Evolutionary conservation across 2,113 vertebrate species (phyloP).

Genomic region (Rhodinocichla rosea): DNA sequence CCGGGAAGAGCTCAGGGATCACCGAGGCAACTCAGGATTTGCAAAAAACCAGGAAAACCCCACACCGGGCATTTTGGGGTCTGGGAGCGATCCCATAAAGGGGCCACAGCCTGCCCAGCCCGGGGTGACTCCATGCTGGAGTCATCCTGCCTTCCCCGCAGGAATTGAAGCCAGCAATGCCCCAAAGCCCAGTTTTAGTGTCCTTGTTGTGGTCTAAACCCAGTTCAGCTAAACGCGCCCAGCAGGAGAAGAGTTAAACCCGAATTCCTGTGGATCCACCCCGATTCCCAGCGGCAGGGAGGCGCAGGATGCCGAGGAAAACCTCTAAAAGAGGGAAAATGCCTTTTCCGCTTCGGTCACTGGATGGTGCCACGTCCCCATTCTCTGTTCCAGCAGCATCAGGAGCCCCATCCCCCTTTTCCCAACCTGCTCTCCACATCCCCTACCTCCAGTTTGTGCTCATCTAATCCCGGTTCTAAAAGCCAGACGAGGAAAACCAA

Average conservation of each 20-base stretch:
- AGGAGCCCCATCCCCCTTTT: background rate
- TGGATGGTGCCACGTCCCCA: constrained; percentile 32
- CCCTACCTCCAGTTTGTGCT: background rate
- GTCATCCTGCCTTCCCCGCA: background rate
- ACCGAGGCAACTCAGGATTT: background rate
- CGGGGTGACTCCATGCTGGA: background rate
- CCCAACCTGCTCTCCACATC: background rate
- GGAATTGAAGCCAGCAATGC: rapidly evolving
- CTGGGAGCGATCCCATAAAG: rapidly evolving
- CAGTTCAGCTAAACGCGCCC: rapidly evolving
- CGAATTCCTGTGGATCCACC: background rate
- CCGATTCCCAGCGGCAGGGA: background rate
- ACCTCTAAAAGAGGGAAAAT: background rate
- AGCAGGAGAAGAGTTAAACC: background rate
- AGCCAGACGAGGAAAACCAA: background rate
- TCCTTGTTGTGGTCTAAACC: background rate
- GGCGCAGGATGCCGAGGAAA: background rate
- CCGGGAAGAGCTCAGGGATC: rapidly evolving
- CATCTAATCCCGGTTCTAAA: background rate
- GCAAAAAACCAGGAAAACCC: background rate
- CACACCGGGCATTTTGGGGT: rapidly evolving
- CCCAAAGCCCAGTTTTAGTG: background rate
- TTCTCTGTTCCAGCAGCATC: background rate
- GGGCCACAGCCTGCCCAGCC: background rate
- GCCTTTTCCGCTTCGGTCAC: constrained; percentile 6